phyloP scores from a whole-genome alignment of 2,113 vertebrate species.

The Trachemys scripta region DNA sequence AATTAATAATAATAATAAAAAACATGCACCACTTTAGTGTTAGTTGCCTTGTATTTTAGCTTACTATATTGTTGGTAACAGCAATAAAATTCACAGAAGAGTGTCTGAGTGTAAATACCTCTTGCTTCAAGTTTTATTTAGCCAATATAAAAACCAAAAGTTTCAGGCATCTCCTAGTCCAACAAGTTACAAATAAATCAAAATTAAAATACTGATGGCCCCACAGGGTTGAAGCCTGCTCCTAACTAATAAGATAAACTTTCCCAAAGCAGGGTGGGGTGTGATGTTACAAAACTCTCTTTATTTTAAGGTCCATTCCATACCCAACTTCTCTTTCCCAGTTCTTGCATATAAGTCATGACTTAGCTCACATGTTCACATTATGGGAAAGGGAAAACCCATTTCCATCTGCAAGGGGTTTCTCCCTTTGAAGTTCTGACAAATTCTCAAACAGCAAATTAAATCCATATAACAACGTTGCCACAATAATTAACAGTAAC shows the following conservation, averaged over 20 bases:
- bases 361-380: not conserved
- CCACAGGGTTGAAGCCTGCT: not conserved
- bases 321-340: not conserved
- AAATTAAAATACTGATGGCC: not conserved
- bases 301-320: not conserved
- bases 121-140: not conserved
- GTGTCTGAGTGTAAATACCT: not conserved
- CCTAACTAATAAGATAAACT: not conserved
- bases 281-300: not conserved
- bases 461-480: not conserved
- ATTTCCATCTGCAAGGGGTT: not conserved
- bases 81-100: not conserved
- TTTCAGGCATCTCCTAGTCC: not conserved
- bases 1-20: not conserved
- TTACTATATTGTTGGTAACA: not conserved
- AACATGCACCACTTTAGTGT: not conserved
- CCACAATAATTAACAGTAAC: not conserved
- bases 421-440: not conserved
- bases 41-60: not conserved
- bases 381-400: not conserved
- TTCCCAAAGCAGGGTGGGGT: not conserved
- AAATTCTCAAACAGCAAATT: conserved; percentile 8
- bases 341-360: rapidly evolving
- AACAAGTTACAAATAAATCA: not conserved
- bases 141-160: not conserved